Evolutionary conservation across 2,797 vertebrate species (phyloP).

Genomic region (Geotrypetes seraphini): DNA sequence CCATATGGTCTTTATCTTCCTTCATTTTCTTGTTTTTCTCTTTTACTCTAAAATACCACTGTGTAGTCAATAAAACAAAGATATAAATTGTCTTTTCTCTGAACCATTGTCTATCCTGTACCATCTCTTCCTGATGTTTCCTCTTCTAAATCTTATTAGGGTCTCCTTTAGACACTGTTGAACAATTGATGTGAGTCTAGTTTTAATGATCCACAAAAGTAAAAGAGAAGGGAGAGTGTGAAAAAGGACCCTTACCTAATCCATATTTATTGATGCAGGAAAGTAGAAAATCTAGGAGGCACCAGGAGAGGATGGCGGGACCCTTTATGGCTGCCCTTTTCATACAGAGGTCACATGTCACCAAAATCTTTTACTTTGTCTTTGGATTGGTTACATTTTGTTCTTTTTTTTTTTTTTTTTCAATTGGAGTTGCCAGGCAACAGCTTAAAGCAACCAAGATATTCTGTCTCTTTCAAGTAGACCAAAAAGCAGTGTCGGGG

Average conservation of each 20-base stretch:
- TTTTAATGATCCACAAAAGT: too few relatives aligned
- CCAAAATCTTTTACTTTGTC: slow-evolving; percentile 64
- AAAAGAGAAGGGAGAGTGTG: slow-evolving; percentile 58
- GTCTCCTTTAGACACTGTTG: too few relatives aligned
- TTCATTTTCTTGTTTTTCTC: too few relatives aligned
- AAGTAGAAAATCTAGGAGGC: too few relatives aligned
- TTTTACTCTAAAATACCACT: too few relatives aligned
- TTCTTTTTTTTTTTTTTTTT: slow-evolving; percentile 37
- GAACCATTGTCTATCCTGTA: too few relatives aligned
- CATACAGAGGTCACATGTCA: slow-evolving; percentile 52
- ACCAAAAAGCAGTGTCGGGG: slow-evolving; percentile 48
- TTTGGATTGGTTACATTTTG: slow-evolving; percentile 62
- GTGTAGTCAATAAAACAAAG: too few relatives aligned
- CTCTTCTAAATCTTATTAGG: too few relatives aligned
- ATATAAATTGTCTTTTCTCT: too few relatives aligned
- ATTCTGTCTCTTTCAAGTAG: slow-evolving; percentile 65
- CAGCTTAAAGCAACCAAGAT: slow-evolving; percentile 56
- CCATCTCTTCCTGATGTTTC: too few relatives aligned
- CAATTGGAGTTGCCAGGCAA: slow-evolving; percentile 64
- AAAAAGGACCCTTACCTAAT: slow-evolving; percentile 64
- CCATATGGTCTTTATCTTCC: too few relatives aligned
- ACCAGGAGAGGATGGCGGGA: slow-evolving; percentile 39
- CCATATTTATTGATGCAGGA: slow-evolving; percentile 66
- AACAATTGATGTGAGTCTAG: too few relatives aligned
- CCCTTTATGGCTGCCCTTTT: slow-evolving; percentile 49